Percentiles rank a stretch among this genome's conserved stretches.
phyloP scores from a whole-genome alignment of 2,113 vertebrate genomes.

The Erythrocercus mccallii region DNA sequence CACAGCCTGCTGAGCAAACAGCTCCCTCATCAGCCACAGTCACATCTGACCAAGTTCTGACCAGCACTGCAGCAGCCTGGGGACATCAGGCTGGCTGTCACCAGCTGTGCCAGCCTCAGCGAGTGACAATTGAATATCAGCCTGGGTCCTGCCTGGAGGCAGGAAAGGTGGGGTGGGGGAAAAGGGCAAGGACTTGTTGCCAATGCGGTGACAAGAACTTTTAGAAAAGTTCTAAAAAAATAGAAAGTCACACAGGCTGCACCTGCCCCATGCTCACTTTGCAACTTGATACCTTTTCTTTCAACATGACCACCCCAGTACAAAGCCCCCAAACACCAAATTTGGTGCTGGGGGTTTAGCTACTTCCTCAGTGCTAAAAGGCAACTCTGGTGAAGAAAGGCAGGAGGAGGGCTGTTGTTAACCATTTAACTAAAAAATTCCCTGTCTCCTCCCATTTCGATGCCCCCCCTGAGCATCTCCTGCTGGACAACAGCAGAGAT shows the following conservation, averaged over 20 bases:
- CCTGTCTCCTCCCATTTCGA: neutral
- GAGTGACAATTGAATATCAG: neutral
- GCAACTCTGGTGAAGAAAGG: neutral
- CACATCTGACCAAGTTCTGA: neutral
- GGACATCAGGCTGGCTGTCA: neutral
- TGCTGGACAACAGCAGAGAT: neutral
- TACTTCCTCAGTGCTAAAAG: neutral
- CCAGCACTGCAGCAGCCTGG: neutral
- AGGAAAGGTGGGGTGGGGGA: neutral
- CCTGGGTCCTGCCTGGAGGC: neutral
- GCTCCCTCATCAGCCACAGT: neutral
- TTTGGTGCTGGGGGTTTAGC: neutral
- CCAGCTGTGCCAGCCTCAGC: neutral
- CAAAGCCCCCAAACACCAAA: neutral
- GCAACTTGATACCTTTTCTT: neutral
- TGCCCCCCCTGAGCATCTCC: neutral
- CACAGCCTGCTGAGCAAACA: neutral
- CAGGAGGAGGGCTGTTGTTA: neutral
- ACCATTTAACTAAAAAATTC: neutral
- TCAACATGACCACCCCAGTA: rapidly evolving
- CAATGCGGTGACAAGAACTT: neutral
- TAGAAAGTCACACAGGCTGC: rapidly evolving
- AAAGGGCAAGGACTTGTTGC: neutral
- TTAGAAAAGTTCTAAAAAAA: neutral
- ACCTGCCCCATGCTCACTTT: neutral